Conservation (phyloP, 2,797 vertebrate species). For the Alca torda region DNA sequence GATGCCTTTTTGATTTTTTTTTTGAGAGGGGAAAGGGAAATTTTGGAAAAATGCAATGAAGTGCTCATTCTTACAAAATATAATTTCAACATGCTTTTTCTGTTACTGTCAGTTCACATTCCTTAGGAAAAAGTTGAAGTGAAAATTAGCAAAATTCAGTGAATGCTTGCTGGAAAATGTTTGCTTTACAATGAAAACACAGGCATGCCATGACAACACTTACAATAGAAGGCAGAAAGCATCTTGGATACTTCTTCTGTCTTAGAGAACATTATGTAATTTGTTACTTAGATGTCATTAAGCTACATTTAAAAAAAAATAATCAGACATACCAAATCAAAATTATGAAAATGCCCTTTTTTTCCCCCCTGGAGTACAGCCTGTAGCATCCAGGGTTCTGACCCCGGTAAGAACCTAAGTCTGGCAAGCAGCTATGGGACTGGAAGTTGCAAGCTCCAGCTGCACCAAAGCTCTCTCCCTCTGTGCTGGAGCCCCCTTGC, state of each 20-base stretch:
- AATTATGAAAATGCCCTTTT: neutral
- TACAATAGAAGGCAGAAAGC: neutral
- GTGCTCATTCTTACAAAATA: neutral
- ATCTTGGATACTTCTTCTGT: neutral
- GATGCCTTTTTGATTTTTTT: neutral
- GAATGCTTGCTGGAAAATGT: neutral
- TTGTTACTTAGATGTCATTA: constrained; percentile 1
- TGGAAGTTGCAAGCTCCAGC: neutral
- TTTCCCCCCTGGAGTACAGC: fast-evolving
- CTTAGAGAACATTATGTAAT: neutral
- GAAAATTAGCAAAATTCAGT: constrained; percentile 13
- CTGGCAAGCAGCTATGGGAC: neutral
- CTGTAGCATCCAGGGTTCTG: neutral
- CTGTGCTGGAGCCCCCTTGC: neutral
- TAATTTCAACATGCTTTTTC: neutral
- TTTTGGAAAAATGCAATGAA: neutral
- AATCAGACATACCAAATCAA: neutral
- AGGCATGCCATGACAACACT: neutral
- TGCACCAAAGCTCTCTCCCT: neutral
- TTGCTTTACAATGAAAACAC: constrained; percentile 12
- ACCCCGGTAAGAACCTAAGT: neutral
- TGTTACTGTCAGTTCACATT: neutral
- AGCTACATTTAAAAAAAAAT: neutral
- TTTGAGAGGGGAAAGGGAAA: neutral
- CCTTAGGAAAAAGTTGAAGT: neutral